Evolutionary conservation across 1,140 invertebrate species (phyloP), one percentile per base, ranked within the genome.

Genomic region (Diplogasteroides magnus): DNA sequence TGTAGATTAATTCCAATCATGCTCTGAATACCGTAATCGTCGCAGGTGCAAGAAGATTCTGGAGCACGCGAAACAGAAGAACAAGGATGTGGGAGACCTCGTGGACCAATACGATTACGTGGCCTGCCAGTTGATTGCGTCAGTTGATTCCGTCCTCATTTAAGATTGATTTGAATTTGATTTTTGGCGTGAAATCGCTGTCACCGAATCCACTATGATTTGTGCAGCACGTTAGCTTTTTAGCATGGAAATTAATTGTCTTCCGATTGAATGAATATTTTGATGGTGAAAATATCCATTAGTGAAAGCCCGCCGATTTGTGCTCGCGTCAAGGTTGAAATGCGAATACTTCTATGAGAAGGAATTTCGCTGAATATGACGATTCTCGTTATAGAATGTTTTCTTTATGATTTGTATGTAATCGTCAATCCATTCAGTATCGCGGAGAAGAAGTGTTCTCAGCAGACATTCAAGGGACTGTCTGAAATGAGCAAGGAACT

Each of bases 51-150:
- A 29, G 31, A 11, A 73, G 27, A 37, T 72, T 14, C 73, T 26
- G 14, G 26, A 74, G 60, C 23, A 63, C 19, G 70, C 70, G 14
- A 72, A 27, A 57, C 2, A n/a, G 19, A 72, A 73, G 58, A 57
- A 61, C n/a, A 58, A 19, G 32, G 13, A 19, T 11, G 1, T 72
- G 26, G 19, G 60, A 2, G 32, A 64, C 2, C 27, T 73, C 13
- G 73, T 72, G 31, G 37, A 37, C 23, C 70, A 72, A 23, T 72
- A 72, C 59, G 69, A 72, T 29, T 72, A 72, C 68, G 31, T 72
- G 15, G 58, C 70, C 23, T n/a, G 37, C 0, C 31, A 37, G 32
- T 28, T 72, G 3, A 74, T 73, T 27, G 27, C 74, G 69, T 69
- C n/a, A 31, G 64, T 25, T 26, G 2, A 11, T 48, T 48, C 2